Evolutionary conservation across 2,888 invertebrate species (phyloP), one percentile per base, ranked within the genome.

Genomic region (Chorisops tibialis): DNA sequence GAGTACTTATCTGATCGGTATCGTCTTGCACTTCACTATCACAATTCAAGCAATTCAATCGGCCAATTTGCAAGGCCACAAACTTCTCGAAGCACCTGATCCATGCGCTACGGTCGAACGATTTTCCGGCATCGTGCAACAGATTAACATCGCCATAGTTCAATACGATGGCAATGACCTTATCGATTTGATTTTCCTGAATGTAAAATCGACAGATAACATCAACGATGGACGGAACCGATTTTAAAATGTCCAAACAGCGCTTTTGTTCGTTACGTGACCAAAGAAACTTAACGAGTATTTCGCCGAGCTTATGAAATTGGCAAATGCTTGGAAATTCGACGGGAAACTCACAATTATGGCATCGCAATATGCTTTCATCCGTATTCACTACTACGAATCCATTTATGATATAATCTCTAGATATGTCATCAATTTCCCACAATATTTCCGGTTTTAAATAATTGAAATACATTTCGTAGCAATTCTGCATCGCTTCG

Each of bases 381-480:
- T 67, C 63, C 12, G 48, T 37, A 65, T 78, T 79, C 0, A 78
- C 67, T 3, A 71, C 64, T 2, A 74, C 69, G 63, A 78, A 76
- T 3, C 75, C 76, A n/a, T 67, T 68, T 2, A 76, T 72, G 59
- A 79, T 77, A 60, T 74, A 78, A 48, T 79, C 76, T n/a, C 75
- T 68, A 11, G 76, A 74, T 14, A 69, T 68, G 43, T 78, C 76
- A 41, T 79, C 78, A 68, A 79, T 72, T 66, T 79, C 77, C 76
- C 77, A 79, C 37, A 78, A 75, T 7, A 79, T 71, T 62, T 79
- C 78, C 11, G 75, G 73, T 63, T 78, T 78, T 51, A 79, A 68
- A 69, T 79, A 79, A 65, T 79, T 73, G 52, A 79, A 78, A 64
- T 77, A 79, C 76, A 79, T 76, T 56, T 75, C 75, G 63, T 72